Conservation (phyloP, 2,113 vertebrate genomes). For the Lontra canadensis region DNA sequence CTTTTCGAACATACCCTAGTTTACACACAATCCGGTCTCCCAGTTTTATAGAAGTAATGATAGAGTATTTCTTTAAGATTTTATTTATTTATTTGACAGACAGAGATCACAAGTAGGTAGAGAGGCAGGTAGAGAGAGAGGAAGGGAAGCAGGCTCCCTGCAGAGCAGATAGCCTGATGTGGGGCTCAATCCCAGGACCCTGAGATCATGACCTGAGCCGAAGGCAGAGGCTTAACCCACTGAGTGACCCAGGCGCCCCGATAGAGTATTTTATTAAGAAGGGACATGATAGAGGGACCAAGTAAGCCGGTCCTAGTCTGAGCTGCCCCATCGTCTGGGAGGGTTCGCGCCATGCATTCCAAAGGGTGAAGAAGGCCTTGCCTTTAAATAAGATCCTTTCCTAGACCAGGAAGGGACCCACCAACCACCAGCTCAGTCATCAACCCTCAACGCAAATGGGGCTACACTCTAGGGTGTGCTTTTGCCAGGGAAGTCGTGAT, state of each 20-base stretch:
- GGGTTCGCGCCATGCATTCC: not conserved
- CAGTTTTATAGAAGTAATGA: not conserved
- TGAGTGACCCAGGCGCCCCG: too few species aligned
- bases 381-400: not conserved
- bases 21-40: not conserved
- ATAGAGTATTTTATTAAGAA: not conserved
- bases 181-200: too few species aligned
- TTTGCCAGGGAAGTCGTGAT: not conserved
- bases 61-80: not conserved
- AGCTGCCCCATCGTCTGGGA: not conserved
- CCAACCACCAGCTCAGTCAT: not conserved
- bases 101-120: too few species aligned
- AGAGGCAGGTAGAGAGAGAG: too few species aligned
- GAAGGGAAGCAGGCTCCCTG: too few species aligned
- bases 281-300: not conserved
- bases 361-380: not conserved
- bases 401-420: not conserved
- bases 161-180: too few species aligned
- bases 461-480: not conserved
- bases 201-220: too few species aligned
- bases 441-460: not conserved
- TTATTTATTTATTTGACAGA: too few species aligned
- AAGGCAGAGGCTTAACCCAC: too few species aligned
- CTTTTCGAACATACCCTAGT: not conserved
- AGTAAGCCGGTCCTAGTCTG: not conserved